These are phyloP conservation scores for Cygnus atratus DNA, from an alignment of 2,113 vertebrate species.

Conservation along the genomic window DNA sequence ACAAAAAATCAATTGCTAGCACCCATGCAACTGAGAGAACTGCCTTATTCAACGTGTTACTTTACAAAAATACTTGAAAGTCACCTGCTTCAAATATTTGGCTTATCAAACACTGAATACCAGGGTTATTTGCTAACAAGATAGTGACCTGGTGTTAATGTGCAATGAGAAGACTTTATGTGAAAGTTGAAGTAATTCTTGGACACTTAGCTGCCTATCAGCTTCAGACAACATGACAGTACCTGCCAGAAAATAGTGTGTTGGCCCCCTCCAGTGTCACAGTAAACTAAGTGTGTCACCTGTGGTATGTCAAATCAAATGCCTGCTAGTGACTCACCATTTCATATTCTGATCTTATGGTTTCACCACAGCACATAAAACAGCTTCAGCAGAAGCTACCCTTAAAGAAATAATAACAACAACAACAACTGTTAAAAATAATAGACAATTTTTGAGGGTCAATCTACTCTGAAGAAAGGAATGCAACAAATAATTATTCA, in stretches of 20 bases:
- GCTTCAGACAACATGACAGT: background rate
- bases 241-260: background rate
- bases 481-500: background rate
- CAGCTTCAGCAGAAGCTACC: background rate
- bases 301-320: background rate
- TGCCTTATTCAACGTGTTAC: background rate
- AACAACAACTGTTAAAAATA: background rate
- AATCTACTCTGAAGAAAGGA: background rate
- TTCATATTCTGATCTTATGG: background rate
- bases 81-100: slow-evolving; percentile 60
- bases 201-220: background rate
- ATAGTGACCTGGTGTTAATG: slow-evolving; percentile 31
- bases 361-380: background rate
- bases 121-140: slow-evolving; percentile 54
- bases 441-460: background rate
- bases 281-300: background rate
- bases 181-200: background rate
- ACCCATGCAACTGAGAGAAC: background rate
- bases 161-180: slow-evolving; percentile 6
- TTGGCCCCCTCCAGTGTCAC: slow-evolving; percentile 36
- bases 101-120: slow-evolving; percentile 53
- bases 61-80: slow-evolving; percentile 8
- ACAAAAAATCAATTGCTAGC: slow-evolving; percentile 21
- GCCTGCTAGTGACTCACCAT: background rate
- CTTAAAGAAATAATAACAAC: background rate